phyloP scores from a whole-genome alignment of 1,140 invertebrate genomes.

The Drosophila bifasciata region DNA sequence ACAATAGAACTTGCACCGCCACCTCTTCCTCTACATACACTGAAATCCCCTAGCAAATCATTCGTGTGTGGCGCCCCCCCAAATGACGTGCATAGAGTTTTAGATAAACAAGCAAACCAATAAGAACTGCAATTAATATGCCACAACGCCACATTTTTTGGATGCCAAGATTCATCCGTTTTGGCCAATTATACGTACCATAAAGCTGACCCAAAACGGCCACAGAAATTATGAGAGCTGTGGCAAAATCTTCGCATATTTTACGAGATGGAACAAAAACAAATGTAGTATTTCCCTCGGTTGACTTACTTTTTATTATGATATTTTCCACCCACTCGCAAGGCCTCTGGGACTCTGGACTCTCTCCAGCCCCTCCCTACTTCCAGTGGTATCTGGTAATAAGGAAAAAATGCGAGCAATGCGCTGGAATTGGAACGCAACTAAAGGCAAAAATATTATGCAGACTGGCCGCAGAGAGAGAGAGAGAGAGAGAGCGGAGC shows the following conservation, averaged over 20 bases:
- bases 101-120: conserved; percentile 70
- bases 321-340: conserved; percentile 54
- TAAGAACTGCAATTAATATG: conserved; percentile 70
- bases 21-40: too few species aligned
- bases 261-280: conserved; percentile 78
- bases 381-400: conserved; percentile 42
- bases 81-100: conserved; percentile 57
- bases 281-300: conserved; percentile 75
- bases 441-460: conserved; percentile 38
- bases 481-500: background rate
- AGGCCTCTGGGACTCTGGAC: background rate
- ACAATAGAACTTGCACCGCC: conserved; percentile 43
- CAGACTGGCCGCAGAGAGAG: conserved; percentile 40
- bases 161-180: conserved; percentile 59
- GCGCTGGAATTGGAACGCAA: conserved; percentile 74
- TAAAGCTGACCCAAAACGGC: conserved; percentile 62
- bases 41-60: too few species aligned
- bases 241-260: conserved; percentile 74
- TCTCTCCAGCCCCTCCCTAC: background rate
- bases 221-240: too few species aligned
- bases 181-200: conserved; percentile 73
- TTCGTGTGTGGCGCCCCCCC: conserved; percentile 65
- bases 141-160: conserved; percentile 71
- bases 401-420: conserved; percentile 71
- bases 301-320: conserved; percentile 73